Base-by-base conservation (phyloP, 1,140 invertebrate genomes). In the Brachionus rubens region DNA sequence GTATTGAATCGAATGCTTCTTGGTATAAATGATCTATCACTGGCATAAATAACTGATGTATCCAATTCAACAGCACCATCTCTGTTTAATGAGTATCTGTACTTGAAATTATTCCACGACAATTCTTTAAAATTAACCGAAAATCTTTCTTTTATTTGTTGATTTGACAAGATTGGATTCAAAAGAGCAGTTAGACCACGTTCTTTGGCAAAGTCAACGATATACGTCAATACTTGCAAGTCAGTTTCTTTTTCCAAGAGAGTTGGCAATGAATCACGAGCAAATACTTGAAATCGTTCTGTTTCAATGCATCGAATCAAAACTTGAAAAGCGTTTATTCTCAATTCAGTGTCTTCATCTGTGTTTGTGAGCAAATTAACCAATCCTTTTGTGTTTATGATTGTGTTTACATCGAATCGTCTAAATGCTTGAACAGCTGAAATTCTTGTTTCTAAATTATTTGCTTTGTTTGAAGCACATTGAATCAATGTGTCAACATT, bases 271-370 rank as follows among this genome's bases (percentile, higher is more conserved):
- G 28, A 40, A 36, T 24, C 26, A 19, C 19, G 16, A 12, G 68
- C 68, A 48, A 72, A 72, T 50, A 33, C n/a, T 48, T 72, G 50
- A 33, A 72, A 72, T 54, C 19, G n/a, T 50, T 72, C 46, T 14
- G 43, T 50, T 7, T 72, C 68, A 50, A 54, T 24, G 19, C 46
- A 48, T 72, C 40, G 30, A 30, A 72, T 30, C n/a, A 72, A 19
- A 21, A 72, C 40, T 72, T 54, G 46, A 26, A 72, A 72, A 36
- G 46, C 68, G 24, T 72, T 72, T 72, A 72, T 72, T 72, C 68
- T 72, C 46, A 72, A 40, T 26, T 72, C 68, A 41, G 68, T 72
- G 14, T 72, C 68, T 48, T 72, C 68, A 16, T 72, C 33, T 21
- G 50, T 50, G 24, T 72, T 50, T 16, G 30, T 48, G 7, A 48